Evolutionary conservation across 2,113 vertebrate genomes (phyloP).

Genomic region (Bos javanicus): DNA sequence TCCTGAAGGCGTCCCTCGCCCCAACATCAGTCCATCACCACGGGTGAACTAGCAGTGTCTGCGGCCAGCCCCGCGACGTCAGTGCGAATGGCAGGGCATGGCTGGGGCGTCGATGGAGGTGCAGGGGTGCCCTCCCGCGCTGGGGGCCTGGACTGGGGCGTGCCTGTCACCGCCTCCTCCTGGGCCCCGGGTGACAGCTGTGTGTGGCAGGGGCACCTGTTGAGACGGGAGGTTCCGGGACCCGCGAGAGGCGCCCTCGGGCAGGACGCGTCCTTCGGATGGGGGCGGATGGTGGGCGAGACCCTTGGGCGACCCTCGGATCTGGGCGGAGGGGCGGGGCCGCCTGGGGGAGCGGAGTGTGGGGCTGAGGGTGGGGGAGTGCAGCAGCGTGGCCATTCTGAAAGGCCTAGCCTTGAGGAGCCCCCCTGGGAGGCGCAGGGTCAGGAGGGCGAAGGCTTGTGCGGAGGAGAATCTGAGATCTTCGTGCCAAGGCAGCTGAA

Average conservation of each 20-base stretch:
- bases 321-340: neutral
- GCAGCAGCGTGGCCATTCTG: neutral
- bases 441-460: neutral
- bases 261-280: neutral
- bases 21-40: neutral
- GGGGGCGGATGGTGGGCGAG: neutral
- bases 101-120: neutral
- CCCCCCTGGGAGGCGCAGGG: neutral
- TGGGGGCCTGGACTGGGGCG: neutral
- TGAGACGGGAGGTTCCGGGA: conserved; percentile 35
- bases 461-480: neutral
- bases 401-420: neutral
- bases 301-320: neutral
- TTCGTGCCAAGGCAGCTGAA: neutral
- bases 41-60: neutral
- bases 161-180: neutral
- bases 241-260: neutral
- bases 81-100: neutral
- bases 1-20: neutral
- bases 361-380: neutral
- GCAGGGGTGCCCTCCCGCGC: neutral
- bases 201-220: conserved; percentile 58
- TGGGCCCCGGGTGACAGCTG: neutral
- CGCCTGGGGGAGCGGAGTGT: neutral
- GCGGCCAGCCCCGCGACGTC: neutral